Percentiles rank a stretch among this genome's conserved stretches.
Evolutionary conservation across 2,888 invertebrate species (phyloP).

Genomic region (Dione vanillae): DNA sequence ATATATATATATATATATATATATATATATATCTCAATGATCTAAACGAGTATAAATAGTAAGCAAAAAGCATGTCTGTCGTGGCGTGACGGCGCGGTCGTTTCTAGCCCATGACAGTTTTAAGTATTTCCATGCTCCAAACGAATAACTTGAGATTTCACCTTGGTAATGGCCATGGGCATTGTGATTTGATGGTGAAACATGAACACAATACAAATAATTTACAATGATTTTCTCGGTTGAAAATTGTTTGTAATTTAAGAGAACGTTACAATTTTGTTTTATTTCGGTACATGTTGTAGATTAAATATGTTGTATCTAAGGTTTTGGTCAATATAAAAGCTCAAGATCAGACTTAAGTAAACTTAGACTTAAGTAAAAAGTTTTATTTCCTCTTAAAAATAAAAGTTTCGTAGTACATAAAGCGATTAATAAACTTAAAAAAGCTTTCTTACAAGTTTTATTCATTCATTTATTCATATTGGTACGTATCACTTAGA

Average conservation of each 20-base stretch:
- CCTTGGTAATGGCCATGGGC: conserved; percentile 25
- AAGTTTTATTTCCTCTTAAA: too few relatives aligned
- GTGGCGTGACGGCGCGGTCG: conserved; percentile 29
- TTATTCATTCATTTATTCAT: too few relatives aligned
- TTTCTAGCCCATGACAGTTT: conserved; percentile 29
- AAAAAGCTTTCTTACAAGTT: too few relatives aligned
- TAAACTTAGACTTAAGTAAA: too few relatives aligned
- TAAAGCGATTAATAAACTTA: too few relatives aligned
- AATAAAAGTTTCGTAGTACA: too few relatives aligned
- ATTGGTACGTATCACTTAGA: too few relatives aligned
- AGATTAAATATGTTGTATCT: background rate
- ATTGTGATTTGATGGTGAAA: conserved; percentile 24
- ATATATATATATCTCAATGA: too few relatives aligned
- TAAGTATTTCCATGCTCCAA: conserved; percentile 14
- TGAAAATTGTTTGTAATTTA: conserved; percentile 3
- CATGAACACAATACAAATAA: conserved; percentile 27
- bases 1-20: too few relatives aligned
- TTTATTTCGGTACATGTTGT: background rate
- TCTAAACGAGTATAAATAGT: conserved; percentile 16
- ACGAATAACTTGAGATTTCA: conserved; percentile 24
- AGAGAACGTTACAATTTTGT: background rate
- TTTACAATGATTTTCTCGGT: conserved; percentile 21
- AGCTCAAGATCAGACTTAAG: too few relatives aligned
- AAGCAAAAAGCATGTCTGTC: background rate
- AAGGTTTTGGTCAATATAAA: too few relatives aligned